Base-by-base conservation (phyloP, 35 echinoderm and acorn worm species). In the Apostichopus californicus region DNA sequence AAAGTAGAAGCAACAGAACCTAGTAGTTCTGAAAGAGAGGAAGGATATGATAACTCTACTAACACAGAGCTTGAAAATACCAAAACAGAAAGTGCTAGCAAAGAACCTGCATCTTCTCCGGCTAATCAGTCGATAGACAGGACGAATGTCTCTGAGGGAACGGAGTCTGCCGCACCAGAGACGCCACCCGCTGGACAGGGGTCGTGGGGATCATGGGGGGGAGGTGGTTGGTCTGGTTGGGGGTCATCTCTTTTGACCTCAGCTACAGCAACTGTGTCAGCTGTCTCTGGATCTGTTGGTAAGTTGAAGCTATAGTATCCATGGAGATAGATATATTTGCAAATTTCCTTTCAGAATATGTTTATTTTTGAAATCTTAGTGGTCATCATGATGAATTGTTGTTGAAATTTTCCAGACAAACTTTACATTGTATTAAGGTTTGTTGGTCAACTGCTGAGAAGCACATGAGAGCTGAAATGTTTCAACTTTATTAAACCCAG, bases 201-300 rank as follows among this genome's bases (percentile, higher is more conserved):
- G n/a, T 90, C 78, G 0, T 88, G 86, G 79, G 92, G 94, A 13
- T 77, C 77, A 23, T 91, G 95, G 91, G 97, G 97, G 22, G 28
- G 86, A 4, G 26, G 77, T 46, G 34, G 34, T 26, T 95, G 96
- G 94, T 93, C 92, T 22, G 93, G 97, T 57, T 99, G 97, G 97
- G 97, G 97, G 8, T 91, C 95, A 86, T 99, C 97, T 1, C 66
- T 94, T 28, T 20, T 96, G 5, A 92, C 95, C 13, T 96, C 97
- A 34, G 96, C 96, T 58, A 90, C 96, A 89, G 87, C 96, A 18
- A 95, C 94, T 58, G 97, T 99, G 13, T 94, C 97, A 60, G 82
- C 87, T 81, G 93, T 99, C 6, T 95, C 81, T 15, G 78, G 91
- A 21, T 88, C 90, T 70, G 88, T 92, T 77, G 86, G 90, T 96